Base-by-base conservation (phyloP, 2,888 invertebrate species). In the Drepana falcataria region DNA sequence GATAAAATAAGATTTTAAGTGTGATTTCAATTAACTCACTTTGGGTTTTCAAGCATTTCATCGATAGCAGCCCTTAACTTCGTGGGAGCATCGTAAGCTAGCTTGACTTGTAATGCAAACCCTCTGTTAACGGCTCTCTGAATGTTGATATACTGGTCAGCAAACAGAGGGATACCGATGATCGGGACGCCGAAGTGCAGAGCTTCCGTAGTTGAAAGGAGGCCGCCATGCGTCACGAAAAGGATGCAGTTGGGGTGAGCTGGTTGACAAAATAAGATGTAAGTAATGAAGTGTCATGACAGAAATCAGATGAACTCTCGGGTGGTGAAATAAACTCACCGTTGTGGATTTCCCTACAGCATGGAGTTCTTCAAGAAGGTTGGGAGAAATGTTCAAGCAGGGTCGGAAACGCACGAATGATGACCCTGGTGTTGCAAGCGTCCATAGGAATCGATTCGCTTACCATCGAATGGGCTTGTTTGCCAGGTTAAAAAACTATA, bases 161-260 rank as follows among this genome's bases (percentile, higher is more conserved):
- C 77, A 35, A 73, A 81, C 0, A 77, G 66, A 3, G 85, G 85
- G 3, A 85, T 68, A 6, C 73, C 71, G 9, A 85, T 75, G 0
- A 78, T 58, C 2, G 85, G 84, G 0, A 75, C 68, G 4, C 75
- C 81, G 44, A 72, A 79, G 48, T 75, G 69, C 1, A 82, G 35
- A 2, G 80, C 64, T 41, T 84, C 85, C 1, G 71, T 77, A 0
- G 71, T 51, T 0, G 85, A 84, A 0, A 83, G 64, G 0, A 77
- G 60, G 7, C 84, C 85, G 3, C 83, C 84, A 55, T 84, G 84
- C 0, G 81, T 75, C 35, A 84, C 71, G 49, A 84, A 84, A 0
- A 84, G 60, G 0, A 72, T 7, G 49, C 73, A 66, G 35, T 83
- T 84, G 0, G 70, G 71, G 53, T 84, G 84, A 35, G 75, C 84